Evolutionary conservation across 2,888 invertebrate genomes (phyloP).

Genomic region (Callinectes sapidus): DNA sequence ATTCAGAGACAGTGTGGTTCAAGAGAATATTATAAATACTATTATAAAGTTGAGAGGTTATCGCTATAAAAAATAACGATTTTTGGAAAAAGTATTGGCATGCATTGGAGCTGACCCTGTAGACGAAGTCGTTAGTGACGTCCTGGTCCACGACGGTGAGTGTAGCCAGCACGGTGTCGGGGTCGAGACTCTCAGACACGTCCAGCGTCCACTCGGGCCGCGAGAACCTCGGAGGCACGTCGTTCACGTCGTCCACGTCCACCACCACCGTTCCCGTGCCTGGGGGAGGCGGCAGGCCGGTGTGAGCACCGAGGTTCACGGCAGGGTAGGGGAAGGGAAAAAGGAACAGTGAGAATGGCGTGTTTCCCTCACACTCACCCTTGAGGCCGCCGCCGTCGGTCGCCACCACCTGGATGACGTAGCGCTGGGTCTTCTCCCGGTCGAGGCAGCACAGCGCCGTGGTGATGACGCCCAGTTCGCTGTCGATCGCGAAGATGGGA

Average conservation of each 20-base stretch:
- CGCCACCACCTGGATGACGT: conserved; percentile 75
- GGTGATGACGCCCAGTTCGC: conserved; percentile 76
- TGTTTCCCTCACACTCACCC: conserved; percentile 69
- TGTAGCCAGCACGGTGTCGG: conserved; percentile 56
- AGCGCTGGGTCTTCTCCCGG: conserved; percentile 75
- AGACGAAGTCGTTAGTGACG: conserved; percentile 63
- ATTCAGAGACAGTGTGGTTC: not conserved
- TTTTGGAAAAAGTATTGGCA: not conserved
- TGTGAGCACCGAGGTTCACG: not conserved
- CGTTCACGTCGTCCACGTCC: conserved; percentile 67
- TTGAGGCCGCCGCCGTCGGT: conserved; percentile 75
- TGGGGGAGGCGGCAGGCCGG: not conserved
- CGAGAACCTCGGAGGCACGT: conserved; percentile 67
- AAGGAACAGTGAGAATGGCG: not conserved
- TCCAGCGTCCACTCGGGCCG: conserved; percentile 67
- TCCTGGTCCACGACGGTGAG: conserved; percentile 68
- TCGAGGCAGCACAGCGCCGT: conserved; percentile 75
- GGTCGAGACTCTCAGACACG: conserved; percentile 53
- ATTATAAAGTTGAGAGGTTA: no score
- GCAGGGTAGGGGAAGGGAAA: not conserved
- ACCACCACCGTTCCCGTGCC: conserved; percentile 70
- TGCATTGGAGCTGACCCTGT: conserved; percentile 49
- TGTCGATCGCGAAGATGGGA: conserved; percentile 77
- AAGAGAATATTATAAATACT: not conserved
- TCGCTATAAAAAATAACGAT: not conserved